Evolutionary conservation across 2,888 invertebrate species (phyloP).

Genomic region (Hydrotaea diabolus): DNA sequence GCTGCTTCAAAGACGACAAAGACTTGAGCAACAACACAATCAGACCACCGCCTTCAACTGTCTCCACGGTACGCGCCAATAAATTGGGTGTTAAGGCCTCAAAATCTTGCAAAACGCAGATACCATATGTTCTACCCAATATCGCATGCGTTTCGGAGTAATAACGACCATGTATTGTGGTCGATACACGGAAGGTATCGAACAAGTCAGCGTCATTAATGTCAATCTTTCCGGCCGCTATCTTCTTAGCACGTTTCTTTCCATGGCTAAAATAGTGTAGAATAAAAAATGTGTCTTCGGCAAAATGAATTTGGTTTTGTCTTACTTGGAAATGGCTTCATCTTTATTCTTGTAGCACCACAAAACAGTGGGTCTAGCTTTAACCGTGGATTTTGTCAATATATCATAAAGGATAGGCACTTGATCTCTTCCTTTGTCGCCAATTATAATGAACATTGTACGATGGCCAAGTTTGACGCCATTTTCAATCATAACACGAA

Average conservation of each 20-base stretch:
- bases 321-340: constrained; percentile 91
- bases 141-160: constrained; percentile 99
- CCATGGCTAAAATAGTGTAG: constrained; percentile 85
- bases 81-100: constrained; percentile 99
- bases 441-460: constrained; percentile 96
- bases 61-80: constrained; percentile 97
- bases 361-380: constrained; percentile 94
- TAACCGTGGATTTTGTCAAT: constrained; percentile 95
- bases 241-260: constrained; percentile 96
- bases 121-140: constrained; percentile 97
- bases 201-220: constrained; percentile 97
- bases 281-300: not conserved
- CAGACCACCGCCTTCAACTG: constrained; percentile 98
- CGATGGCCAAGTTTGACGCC: constrained; percentile 94
- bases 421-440: constrained; percentile 97
- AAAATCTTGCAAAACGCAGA: constrained; percentile 97
- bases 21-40: constrained; percentile 93
- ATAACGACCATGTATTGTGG: constrained; percentile 97
- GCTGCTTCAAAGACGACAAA: constrained; percentile 93
- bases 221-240: constrained; percentile 92
- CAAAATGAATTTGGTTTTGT: constrained; percentile 15
- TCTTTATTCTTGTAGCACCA: constrained; percentile 99
- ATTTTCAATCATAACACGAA: constrained; percentile 97
- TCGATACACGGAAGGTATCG: constrained; percentile 96
- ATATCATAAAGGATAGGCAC: constrained; percentile 99